Evolutionary conservation across 92 coral and sea anemone genomes (phyloP).

Genomic region (Zoanthus solanderi): DNA sequence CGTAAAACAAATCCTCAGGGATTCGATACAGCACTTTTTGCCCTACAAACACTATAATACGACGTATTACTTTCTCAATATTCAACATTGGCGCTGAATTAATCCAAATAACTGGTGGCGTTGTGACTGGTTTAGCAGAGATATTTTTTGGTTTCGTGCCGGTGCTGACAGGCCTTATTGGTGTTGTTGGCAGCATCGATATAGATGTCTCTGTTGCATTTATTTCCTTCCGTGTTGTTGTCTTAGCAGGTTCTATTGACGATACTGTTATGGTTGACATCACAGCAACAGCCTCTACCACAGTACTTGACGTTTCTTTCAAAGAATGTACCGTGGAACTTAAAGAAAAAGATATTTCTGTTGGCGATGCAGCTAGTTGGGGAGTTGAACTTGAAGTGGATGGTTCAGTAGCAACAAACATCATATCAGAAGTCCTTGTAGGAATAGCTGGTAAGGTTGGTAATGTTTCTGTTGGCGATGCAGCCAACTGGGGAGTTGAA

Average conservation of each 20-base stretch:
- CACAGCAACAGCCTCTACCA: background rate
- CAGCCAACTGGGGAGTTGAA: background rate
- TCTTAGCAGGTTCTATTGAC: background rate
- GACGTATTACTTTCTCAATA: slow-evolving; percentile 56
- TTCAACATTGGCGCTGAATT: slow-evolving; percentile 63
- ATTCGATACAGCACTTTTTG: slow-evolving; percentile 69
- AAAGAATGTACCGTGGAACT: background rate
- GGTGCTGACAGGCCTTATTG: background rate
- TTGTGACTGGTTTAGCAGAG: slow-evolving; percentile 16
- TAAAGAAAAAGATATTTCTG: background rate
- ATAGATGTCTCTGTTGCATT: slow-evolving; percentile 15
- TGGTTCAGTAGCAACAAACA: background rate
- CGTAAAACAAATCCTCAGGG: slow-evolving; percentile 76
- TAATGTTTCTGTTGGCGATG: background rate
- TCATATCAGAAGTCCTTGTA: background rate
- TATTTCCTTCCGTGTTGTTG: background rate
- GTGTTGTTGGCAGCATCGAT: background rate
- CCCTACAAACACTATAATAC: slow-evolving; percentile 67
- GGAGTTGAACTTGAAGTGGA: background rate
- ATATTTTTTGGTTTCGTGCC: background rate
- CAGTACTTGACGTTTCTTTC: background rate
- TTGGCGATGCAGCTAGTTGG: background rate
- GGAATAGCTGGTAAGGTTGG: background rate
- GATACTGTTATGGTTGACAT: background rate
- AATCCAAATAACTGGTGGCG: background rate